Evolutionary conservation across 2,888 invertebrate genomes (phyloP), one percentile per base, ranked within the genome.

Genomic region (Xestobium rufovillosum): DNA sequence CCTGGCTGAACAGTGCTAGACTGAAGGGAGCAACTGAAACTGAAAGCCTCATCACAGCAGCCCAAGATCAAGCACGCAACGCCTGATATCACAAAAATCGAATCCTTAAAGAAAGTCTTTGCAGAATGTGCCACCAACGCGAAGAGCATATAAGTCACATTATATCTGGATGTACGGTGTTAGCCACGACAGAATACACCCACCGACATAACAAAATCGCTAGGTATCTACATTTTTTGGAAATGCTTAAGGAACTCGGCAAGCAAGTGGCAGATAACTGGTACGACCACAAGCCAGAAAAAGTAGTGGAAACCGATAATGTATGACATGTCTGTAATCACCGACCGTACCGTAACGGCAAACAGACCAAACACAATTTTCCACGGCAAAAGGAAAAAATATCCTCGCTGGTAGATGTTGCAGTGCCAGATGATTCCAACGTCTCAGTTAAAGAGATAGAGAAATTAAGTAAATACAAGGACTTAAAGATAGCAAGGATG

Each of bases 81-180:
- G n/a, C n/a, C n/a, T n/a, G n/a, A n/a, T n/a, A n/a, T n/a, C n/a
- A n/a, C n/a, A n/a, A n/a, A n/a, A n/a, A n/a, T n/a, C n/a, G n/a
- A n/a, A n/a, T n/a, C n/a, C n/a, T n/a, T n/a, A n/a, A n/a, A n/a
- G n/a, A n/a, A n/a, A n/a, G n/a, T n/a, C n/a, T n/a, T n/a, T n/a
- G n/a, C n/a, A n/a, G n/a, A n/a, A n/a, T n/a, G n/a, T n/a, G n/a
- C 23, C 23, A 23, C 23, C 23, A 23, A 23, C n/a, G 23, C 23
- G n/a, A 23, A 23, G 23, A 23, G 23, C 23, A 23, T n/a, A 23
- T 23, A 23, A 6, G 23, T 23, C 23, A 8, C n/a, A 6, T 23
- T 23, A 23, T 23, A 23, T 23, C 23, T 23, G n/a, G n/a, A 23
- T 23, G n/a, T n/a, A 23, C n/a, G n/a, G 23, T 23, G 23, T 23